Conservation (phyloP, 2,113 vertebrate species). For the Gallinago media region DNA sequence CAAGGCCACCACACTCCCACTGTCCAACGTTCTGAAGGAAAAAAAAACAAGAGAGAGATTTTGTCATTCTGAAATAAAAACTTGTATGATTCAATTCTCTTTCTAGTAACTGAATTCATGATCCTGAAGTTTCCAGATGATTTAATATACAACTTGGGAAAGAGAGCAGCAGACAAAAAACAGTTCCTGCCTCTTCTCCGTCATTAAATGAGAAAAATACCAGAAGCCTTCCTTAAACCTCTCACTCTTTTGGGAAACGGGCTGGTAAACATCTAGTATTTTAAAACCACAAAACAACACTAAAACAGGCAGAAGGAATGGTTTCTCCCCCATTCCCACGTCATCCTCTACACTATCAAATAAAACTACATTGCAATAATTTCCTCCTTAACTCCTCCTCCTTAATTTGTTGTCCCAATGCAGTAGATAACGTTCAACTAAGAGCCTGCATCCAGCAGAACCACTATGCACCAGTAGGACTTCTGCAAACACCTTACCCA, state of each 20-base stretch:
- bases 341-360: not conserved
- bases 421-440: accelerated
- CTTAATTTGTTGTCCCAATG: not conserved
- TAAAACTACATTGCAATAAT: not conserved
- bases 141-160: not conserved
- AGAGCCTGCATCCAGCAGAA: not conserved
- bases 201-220: not conserved
- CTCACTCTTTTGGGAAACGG: not conserved
- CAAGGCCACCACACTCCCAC: no score
- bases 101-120: not conserved
- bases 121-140: not conserved
- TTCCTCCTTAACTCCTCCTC: not conserved
- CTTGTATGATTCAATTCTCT: not conserved
- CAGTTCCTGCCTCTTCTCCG: not conserved
- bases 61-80: not conserved
- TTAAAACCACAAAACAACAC: not conserved
- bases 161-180: not conserved
- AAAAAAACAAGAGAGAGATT: not conserved
- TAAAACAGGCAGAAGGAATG: not conserved
- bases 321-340: not conserved
- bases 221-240: not conserved
- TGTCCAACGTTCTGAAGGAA: not conserved
- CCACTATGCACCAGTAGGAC: accelerated
- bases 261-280: not conserved
- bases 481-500: not conserved